Evolutionary conservation across 2,888 invertebrate species (phyloP).

Genomic region (Acronicta psi): DNA sequence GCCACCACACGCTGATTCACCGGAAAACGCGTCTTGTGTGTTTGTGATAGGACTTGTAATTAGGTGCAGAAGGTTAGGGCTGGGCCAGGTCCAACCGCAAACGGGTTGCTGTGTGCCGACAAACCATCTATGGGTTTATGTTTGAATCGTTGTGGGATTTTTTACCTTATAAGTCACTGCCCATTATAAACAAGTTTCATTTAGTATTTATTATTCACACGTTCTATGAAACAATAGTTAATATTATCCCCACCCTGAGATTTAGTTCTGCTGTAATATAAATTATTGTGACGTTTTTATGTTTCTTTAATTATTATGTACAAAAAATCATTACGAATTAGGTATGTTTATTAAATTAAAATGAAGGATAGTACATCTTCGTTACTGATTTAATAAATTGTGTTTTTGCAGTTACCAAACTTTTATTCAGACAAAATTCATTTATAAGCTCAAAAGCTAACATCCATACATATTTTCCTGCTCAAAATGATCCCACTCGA

Average conservation of each 20-base stretch:
- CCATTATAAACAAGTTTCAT: slow-evolving; percentile 5
- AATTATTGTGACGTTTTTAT: slow-evolving; percentile 2
- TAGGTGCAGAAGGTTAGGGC: slow-evolving; percentile 26
- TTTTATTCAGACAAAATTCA: too few relatives aligned
- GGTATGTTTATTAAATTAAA: not conserved
- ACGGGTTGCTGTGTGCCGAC: slow-evolving; percentile 22
- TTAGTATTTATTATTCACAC: slow-evolving; percentile 3
- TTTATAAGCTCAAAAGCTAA: too few relatives aligned
- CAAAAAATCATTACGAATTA: not conserved
- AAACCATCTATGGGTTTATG: slow-evolving; percentile 6
- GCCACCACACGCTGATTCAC: slow-evolving; percentile 55
- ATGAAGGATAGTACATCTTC: too few relatives aligned
- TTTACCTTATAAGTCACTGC: not conserved
- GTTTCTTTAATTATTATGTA: too few relatives aligned
- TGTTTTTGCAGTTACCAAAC: too few relatives aligned
- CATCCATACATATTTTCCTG: too few relatives aligned
- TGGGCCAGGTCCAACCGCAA: slow-evolving; percentile 32
- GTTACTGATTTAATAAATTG: too few relatives aligned
- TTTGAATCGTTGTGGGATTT: slow-evolving; percentile 20
- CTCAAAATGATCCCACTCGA: too few relatives aligned
- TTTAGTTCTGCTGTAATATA: slow-evolving; percentile 2
- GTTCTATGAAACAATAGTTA: slow-evolving; percentile 23
- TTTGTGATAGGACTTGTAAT: slow-evolving; percentile 47
- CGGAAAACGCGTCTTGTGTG: slow-evolving; percentile 51
- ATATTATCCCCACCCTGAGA: not conserved